phyloP scores from a whole-genome alignment of 2,888 invertebrate genomes.

The Tryphoninae sp. region DNA sequence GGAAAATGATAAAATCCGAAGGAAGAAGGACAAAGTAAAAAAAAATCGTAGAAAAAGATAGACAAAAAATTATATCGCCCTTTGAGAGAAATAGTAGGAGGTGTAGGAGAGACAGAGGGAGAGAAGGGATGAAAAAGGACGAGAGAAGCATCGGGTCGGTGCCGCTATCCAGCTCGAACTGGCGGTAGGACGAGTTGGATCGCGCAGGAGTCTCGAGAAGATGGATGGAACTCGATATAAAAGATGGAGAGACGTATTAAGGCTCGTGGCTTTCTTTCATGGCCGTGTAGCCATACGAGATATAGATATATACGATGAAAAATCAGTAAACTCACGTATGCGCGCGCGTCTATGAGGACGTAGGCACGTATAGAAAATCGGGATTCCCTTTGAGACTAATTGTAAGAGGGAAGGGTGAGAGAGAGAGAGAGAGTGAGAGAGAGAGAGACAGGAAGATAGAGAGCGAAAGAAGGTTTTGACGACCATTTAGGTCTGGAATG shows the following conservation, averaged over 20 bases:
- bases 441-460: conserved; percentile 26
- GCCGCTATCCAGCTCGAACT: background rate
- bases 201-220: conserved; percentile 36
- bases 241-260: conserved; percentile 45
- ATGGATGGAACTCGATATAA: conserved; percentile 60
- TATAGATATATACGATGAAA: conserved; percentile 1
- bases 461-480: conserved; percentile 54
- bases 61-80: background rate
- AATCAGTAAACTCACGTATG: background rate
- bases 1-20: no score
- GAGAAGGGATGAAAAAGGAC: conserved; percentile 13
- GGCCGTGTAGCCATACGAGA: conserved; percentile 9
- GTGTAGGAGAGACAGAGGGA: background rate
- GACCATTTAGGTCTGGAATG: conserved; percentile 60
- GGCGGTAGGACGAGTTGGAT: conserved; percentile 31
- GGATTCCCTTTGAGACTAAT: conserved; percentile 38
- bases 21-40: background rate
- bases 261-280: conserved; percentile 33
- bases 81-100: conserved; percentile 6
- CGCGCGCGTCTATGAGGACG: background rate
- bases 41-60: background rate
- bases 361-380: conserved; percentile 19
- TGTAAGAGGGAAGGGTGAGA: conserved; percentile 18
- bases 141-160: conserved; percentile 24
- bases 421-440: conserved; percentile 46